Evolutionary conservation across 2,888 invertebrate species (phyloP).

Genomic region (Zeuzera pyrina): DNA sequence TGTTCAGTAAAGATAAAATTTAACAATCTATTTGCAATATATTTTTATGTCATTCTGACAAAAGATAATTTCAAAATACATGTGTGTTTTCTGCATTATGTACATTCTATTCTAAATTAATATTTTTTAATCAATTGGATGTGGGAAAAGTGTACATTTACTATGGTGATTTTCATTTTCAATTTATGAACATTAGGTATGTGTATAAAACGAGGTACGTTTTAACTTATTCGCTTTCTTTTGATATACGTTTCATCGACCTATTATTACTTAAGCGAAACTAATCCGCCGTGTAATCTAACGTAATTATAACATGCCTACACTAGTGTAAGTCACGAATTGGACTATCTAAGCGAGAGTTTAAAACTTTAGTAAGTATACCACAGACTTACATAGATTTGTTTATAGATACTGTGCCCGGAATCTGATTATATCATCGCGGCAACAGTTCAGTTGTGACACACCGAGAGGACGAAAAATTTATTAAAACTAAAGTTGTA

Average conservation of each 20-base stretch:
- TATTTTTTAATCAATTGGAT: too few species aligned
- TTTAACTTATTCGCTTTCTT: too few species aligned
- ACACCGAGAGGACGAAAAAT: slow-evolving; percentile 20
- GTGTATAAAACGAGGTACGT: too few species aligned
- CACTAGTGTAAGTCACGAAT: slow-evolving; percentile 64
- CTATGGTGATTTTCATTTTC: too few species aligned
- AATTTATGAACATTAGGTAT: too few species aligned
- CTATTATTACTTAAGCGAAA: slow-evolving; percentile 48
- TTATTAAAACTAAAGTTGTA: background rate
- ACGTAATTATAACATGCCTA: slow-evolving; percentile 64
- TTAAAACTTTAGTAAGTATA: slow-evolving; percentile 31
- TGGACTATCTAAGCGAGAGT: slow-evolving; percentile 38
- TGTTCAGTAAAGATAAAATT: slow-evolving; percentile 18
- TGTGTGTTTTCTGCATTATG: too few species aligned
- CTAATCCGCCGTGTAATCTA: slow-evolving; percentile 52
- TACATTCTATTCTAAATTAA: too few species aligned
- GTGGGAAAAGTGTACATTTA: too few species aligned
- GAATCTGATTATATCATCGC: slow-evolving; percentile 60
- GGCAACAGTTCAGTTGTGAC: slow-evolving; percentile 28
- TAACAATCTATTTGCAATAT: too few species aligned
- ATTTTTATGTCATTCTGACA: too few species aligned
- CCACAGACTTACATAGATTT: slow-evolving; percentile 2
- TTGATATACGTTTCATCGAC: too few species aligned
- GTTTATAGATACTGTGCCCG: slow-evolving; percentile 31
- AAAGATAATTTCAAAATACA: too few species aligned